A percentile compares a stretch with the other conserved stretches of the same genome.
These are phyloP conservation scores for Lordiphosa clarofinis DNA, from an alignment of 1,140 invertebrate species.

Conservation along the genomic window DNA sequence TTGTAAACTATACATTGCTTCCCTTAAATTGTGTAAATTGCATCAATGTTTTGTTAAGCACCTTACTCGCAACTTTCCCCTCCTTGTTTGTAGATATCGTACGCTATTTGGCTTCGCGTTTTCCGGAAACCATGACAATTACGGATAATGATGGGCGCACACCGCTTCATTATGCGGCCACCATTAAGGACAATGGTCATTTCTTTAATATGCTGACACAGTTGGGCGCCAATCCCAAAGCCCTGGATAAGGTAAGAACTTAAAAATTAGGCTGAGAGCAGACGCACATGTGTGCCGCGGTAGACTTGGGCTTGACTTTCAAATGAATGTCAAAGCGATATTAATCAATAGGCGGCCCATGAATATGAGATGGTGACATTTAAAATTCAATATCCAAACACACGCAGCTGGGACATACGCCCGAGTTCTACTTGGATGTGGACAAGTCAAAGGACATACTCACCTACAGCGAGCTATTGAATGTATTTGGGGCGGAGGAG, in stretches of 20 bases:
- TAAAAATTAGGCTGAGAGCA: neutral
- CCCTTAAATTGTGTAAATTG: too few relatives aligned
- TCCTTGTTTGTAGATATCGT: conserved; percentile 76
- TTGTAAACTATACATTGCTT: too few relatives aligned
- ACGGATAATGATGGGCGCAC: conserved; percentile 90
- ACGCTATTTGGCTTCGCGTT: conserved; percentile 86
- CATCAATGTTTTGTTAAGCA: too few relatives aligned
- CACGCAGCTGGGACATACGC: conserved; percentile 85
- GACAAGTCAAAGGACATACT: conserved; percentile 82
- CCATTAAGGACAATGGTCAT: conserved; percentile 91
- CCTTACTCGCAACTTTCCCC: conserved; percentile 8
- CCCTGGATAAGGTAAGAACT: conserved; percentile 88
- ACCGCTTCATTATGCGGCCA: conserved; percentile 94
- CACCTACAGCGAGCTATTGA: conserved; percentile 85
- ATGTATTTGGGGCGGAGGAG: conserved; percentile 86
- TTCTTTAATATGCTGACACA: conserved; percentile 92
- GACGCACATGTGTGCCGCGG: conserved; percentile 9
- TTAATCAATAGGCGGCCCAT: conserved; percentile 51
- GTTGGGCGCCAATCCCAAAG: conserved; percentile 90
- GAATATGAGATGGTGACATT: conserved; percentile 55
- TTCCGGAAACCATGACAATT: conserved; percentile 90
- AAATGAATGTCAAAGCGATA: conserved; percentile 26
- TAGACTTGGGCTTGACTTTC: conserved; percentile 37
- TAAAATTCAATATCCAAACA: conserved; percentile 50
- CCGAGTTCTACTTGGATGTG: conserved; percentile 87